Evolutionary conservation across 1,140 invertebrate species (phyloP), one percentile per base, ranked within the genome.

Genomic region (Drosophila erecta): DNA sequence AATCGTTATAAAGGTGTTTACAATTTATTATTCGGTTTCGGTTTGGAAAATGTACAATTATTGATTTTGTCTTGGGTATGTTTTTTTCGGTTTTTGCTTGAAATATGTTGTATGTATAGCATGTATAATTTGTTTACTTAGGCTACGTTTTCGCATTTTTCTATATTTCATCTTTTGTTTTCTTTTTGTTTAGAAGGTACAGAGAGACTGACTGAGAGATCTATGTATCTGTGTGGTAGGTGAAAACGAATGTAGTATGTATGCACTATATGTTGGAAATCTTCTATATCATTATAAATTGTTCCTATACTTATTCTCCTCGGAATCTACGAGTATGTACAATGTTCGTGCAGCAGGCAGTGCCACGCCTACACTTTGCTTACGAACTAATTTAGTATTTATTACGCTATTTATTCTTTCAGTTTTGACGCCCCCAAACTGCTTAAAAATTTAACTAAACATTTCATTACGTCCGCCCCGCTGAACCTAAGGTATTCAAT

Each of bases 351-450:
- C 12, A 81, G 58, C 62, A 64, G 55, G 80, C 77, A 54, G 37
- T 38, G 72, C 76, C 79, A 67, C 51, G 64, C 65, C 76, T 58
- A 60, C 55, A 70, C 41, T 20, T 64, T 22, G 22, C 79, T 76
- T 90, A 90, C 47, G 7, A 5, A 17, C 80, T 90, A 90, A 90
- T 90, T 90, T 90, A 90, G 87, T 90, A 70, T 73, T 60, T 73
- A 53, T 83, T 90, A 90, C 86, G 81, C 86, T 86, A 80, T 79
- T 70, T 46, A 73, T 60, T 69, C 44, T 53, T 44, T 44, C 41
- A 79, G 67, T 67, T 72, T 67, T 49, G 47, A 38, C 41, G 33
- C 54, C 41, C 51, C 15, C 8, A 47, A 73, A 70, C 81, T 70
- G 77, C 44, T 62, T 56, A 22, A 55, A 73, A 83, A 67, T 72